Conservation (phyloP, 2,888 invertebrate species). For the Epirrhoe alternata region DNA sequence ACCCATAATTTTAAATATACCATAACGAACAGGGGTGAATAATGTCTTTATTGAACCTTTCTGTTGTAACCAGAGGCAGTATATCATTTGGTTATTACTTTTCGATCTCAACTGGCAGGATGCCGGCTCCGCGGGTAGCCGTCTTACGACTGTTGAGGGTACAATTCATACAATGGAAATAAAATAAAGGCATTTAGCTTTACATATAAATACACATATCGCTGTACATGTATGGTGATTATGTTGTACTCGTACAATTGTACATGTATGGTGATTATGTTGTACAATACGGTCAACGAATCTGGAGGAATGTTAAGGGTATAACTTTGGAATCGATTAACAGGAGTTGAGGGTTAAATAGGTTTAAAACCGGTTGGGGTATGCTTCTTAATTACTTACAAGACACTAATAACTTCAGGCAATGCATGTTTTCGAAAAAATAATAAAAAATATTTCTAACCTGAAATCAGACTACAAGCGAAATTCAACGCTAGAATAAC, state of each 20-base stretch:
- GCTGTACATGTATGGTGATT: background rate
- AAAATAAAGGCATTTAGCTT: constrained; percentile 4
- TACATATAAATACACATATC: background rate
- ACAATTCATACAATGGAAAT: background rate
- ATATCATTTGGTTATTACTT: constrained; percentile 29
- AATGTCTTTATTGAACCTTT: constrained; percentile 19
- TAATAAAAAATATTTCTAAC: too few species aligned
- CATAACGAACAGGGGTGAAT: background rate
- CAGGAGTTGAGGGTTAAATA: too few species aligned
- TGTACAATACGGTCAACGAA: too few species aligned
- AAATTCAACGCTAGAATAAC: too few species aligned
- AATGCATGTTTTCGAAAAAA: too few species aligned
- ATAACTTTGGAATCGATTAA: too few species aligned
- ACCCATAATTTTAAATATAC: constrained; percentile 6
- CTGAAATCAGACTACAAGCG: too few species aligned
- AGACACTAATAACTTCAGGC: too few species aligned
- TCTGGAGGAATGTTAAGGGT: too few species aligned
- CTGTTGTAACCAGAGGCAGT: constrained; percentile 20
- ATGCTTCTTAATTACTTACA: too few species aligned
- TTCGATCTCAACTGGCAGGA: constrained; percentile 21
- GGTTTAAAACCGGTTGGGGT: too few species aligned
- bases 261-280: background rate
- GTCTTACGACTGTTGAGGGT: background rate
- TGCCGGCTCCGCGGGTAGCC: constrained; percentile 22
- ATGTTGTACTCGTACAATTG: too few species aligned